A percentile compares a stretch with the other conserved stretches of the same genome.
phyloP scores from a whole-genome alignment of 1,140 invertebrate genomes.

The Eupristina koningsbergeri region DNA sequence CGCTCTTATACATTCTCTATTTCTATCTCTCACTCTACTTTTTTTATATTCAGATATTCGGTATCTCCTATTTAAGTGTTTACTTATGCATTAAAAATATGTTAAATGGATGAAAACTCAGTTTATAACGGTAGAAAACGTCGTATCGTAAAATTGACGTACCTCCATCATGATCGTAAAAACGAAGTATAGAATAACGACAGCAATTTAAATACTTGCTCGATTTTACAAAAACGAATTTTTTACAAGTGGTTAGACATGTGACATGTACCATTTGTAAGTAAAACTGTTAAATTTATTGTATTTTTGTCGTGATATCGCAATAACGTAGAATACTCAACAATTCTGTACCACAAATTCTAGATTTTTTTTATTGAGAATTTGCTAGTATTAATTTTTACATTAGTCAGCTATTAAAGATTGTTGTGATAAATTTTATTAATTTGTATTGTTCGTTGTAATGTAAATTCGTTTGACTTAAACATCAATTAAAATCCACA shows the following conservation, averaged over 20 bases:
- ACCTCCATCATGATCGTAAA: constrained; percentile 6
- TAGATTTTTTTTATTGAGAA: no score
- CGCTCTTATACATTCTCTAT: background rate
- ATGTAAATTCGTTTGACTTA: no score
- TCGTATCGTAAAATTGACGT: constrained; percentile 35
- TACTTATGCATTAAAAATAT: constrained; percentile 1
- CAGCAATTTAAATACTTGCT: constrained; percentile 29
- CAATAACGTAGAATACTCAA: no score
- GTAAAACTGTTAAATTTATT: background rate
- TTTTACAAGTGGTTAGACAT: constrained; percentile 9
- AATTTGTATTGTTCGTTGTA: no score
- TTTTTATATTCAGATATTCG: background rate
- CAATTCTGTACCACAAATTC: no score
- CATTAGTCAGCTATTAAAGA: no score
- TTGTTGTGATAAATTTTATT: no score
- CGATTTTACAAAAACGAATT: constrained; percentile 16
- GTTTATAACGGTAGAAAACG: background rate
- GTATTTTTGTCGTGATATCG: background rate
- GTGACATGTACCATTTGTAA: background rate
- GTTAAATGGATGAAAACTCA: constrained; percentile 3
- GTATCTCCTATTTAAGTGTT: background rate
- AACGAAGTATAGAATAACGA: constrained; percentile 31
- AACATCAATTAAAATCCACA: no score
- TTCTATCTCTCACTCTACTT: background rate
- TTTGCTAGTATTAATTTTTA: no score